A percentile compares a stretch with the other conserved stretches of the same genome.
These are phyloP conservation scores for Suricata suricatta DNA, from an alignment of 2,113 vertebrate species.

Conservation along the genomic window DNA sequence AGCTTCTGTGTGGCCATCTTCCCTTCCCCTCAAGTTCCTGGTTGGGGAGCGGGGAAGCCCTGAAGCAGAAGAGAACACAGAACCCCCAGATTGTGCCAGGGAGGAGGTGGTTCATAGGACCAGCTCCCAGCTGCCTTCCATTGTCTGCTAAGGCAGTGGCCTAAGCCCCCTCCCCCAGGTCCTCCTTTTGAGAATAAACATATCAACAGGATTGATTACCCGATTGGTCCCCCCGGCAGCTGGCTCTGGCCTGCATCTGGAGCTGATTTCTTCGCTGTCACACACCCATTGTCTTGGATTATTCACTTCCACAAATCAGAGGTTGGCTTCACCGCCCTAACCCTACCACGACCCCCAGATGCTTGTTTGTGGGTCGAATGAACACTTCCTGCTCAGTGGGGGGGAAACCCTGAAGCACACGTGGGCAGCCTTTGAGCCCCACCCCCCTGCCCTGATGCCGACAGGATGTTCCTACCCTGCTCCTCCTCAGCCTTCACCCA, in stretches of 20 bases:
- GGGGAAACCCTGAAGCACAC: background rate
- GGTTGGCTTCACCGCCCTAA: conserved; percentile 49
- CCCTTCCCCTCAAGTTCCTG: background rate
- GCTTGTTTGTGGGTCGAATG: conserved; percentile 58
- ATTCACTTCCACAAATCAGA: conserved; percentile 62
- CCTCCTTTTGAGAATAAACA: conserved; percentile 64
- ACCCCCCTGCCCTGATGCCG: background rate
- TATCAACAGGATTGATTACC: conserved; percentile 73
- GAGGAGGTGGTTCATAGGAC: background rate
- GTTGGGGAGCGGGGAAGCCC: background rate
- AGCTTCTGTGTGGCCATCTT: background rate
- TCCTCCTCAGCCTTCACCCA: conserved; percentile 34
- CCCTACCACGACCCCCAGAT: conserved; percentile 69
- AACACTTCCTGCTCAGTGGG: conserved; percentile 67
- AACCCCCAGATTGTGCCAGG: background rate
- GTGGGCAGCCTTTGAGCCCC: background rate
- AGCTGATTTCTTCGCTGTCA: conserved; percentile 57
- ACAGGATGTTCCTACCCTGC: conserved; percentile 63
- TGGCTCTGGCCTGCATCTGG: conserved; percentile 65
- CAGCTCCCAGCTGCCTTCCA: conserved; percentile 52
- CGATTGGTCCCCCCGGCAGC: conserved; percentile 47
- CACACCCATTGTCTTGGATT: conserved; percentile 67
- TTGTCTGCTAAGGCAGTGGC: conserved; percentile 49
- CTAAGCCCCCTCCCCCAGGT: background rate
- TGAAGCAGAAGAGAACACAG: background rate